phyloP scores from a whole-genome alignment of 2,113 vertebrate species.

The Chaetura pelagica region DNA sequence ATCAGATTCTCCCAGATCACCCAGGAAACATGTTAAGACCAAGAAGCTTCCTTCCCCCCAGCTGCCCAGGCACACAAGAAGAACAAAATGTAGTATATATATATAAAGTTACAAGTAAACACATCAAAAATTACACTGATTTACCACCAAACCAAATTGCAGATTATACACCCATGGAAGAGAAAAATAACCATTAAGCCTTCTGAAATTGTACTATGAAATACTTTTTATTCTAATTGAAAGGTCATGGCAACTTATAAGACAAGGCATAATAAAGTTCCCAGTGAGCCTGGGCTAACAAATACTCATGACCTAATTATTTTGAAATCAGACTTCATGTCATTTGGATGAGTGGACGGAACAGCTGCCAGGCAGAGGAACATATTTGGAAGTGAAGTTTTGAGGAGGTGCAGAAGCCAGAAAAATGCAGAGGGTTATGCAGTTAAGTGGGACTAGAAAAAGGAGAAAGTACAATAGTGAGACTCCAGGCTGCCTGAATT shows the following conservation, averaged over 20 bases:
- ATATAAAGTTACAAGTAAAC: not conserved
- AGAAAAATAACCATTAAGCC: not conserved
- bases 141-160: not conserved
- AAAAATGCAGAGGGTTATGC: not conserved
- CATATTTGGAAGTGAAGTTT: not conserved
- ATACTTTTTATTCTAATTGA: not conserved
- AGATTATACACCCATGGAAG: not conserved
- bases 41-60: not conserved
- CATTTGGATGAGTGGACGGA: not conserved
- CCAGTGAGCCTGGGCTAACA: not conserved
- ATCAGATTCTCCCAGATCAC: not conserved
- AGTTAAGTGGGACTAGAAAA: not conserved
- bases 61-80: not conserved
- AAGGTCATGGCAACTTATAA: not conserved
- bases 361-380: not conserved
- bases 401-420: not conserved
- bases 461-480: not conserved
- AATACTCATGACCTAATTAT: not conserved
- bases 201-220: not conserved
- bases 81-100: not conserved
- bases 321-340: not conserved
- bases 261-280: not conserved
- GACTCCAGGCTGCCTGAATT: not conserved
- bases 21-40: not conserved
- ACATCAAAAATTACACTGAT: not conserved